Evolutionary conservation across 2,797 vertebrate genomes (phyloP), one percentile per base, ranked within the genome.

Genomic region (Erpetoichthys calabaricus): DNA sequence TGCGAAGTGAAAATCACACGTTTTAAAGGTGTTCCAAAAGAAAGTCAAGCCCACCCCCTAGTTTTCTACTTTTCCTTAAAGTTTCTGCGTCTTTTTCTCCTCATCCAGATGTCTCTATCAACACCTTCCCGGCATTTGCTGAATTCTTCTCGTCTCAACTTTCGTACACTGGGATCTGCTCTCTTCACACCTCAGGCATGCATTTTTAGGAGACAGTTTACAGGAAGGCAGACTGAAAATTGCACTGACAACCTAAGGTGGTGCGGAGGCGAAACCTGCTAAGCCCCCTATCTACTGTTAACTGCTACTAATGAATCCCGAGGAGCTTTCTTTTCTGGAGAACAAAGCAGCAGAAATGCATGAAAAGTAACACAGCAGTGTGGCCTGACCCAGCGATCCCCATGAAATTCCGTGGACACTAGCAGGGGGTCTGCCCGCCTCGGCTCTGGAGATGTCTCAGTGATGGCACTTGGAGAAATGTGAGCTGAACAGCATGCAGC

Each of bases 81-180:
- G 41, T 73, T 70, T 72, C 75, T 76, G 75, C 70, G 63, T 76
- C 58, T 65, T 63, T 67, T 47, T 59, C 64, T 71, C 75, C 74
- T 75, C 80, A 69, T 81, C 77, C 82, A 86, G 80, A 84, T 86
- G 82, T 81, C 82, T 81, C 83, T 80, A 84, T 85, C 80, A 86
- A 83, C 83, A 83, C 82, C 77, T 82, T 25, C 25, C 25, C 25
- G 25, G 25, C 75, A 70, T 81, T 79, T 74, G 72, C 74, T 80
- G 70, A 80, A 69, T 74, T 76, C 75, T 56, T 53, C 41, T 69
- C 49, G 71, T 68, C 65, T 70, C 66, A 67, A 68, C 66, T 65
- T 56, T 49, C 47, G 59, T 58, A 60, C 61, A 57, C 51, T 58
- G 58, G 56, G 54, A 57, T 67, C 43, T 45, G 55, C 62, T 61